Evolutionary conservation across 37 sponge, comb jelly and placozoan species (phyloP).

Genomic region (Aplysina aerophoba): DNA sequence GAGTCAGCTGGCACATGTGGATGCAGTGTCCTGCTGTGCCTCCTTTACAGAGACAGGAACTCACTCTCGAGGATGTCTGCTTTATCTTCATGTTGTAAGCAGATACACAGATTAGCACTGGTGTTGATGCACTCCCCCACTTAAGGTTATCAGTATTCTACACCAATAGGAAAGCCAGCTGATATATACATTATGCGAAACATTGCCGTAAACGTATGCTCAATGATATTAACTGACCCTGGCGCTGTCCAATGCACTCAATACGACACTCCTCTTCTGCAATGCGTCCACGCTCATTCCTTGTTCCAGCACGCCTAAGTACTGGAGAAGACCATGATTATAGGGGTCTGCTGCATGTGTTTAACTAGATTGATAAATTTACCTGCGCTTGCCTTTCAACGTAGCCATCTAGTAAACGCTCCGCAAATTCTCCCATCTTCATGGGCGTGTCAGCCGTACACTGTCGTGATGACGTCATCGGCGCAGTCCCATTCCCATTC

Average conservation of each 20-base stretch:
- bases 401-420: conserved; percentile 18
- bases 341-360: not conserved
- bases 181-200: too few species aligned
- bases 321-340: not conserved
- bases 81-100: conserved; percentile 31
- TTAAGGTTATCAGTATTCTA: not conserved
- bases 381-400: conserved; percentile 28
- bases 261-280: not conserved
- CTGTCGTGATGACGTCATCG: not conserved
- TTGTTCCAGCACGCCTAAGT: not conserved
- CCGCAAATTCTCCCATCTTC: conserved; percentile 7
- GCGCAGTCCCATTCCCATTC: not conserved
- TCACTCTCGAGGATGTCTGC: conserved; percentile 3
- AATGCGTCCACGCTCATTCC: not conserved
- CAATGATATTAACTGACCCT: not conserved
- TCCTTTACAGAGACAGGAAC: too few species aligned
- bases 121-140: not conserved
- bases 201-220: not conserved
- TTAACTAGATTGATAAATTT: not conserved
- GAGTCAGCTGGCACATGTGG: not conserved
- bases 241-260: conserved; percentile 1
- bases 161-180: not conserved
- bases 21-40: too few species aligned
- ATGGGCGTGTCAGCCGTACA: not conserved
- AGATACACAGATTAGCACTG: conserved; percentile 19